phyloP scores from a whole-genome alignment of 2,797 vertebrate species.

The Nothura maculosa region DNA sequence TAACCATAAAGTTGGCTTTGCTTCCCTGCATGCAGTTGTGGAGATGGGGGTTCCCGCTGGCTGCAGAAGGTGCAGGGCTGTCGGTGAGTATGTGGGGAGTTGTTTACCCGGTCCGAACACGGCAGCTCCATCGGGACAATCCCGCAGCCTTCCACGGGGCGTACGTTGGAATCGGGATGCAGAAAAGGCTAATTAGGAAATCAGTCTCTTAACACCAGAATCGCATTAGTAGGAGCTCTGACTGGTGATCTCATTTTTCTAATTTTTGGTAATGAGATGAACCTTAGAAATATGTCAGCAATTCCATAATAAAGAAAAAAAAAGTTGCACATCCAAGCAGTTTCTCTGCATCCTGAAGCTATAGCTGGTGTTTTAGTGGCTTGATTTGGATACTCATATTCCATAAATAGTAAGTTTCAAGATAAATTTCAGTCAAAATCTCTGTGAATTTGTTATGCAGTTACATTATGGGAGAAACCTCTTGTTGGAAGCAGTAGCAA shows the following conservation, averaged over 20 bases:
- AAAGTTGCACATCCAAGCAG: neutral
- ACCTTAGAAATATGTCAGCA: neutral
- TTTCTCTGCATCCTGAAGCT: neutral
- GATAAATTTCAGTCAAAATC: neutral
- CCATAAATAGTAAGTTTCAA: neutral
- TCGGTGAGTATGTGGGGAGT: neutral
- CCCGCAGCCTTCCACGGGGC: neutral
- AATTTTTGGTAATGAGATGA: constrained; percentile 21
- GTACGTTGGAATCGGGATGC: neutral
- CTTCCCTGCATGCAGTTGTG: neutral
- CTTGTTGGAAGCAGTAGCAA: neutral
- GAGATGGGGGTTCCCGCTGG: constrained; percentile 1
- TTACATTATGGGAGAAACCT: neutral
- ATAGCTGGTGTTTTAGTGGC: neutral
- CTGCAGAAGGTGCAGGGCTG: constrained; percentile 1
- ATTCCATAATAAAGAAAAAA: neutral
- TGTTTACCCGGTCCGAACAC: neutral
- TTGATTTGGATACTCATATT: neutral
- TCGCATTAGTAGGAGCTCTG: neutral
- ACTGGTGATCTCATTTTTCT: neutral
- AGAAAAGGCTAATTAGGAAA: constrained; percentile 28
- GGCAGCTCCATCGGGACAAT: neutral
- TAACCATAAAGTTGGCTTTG: constrained; percentile 48
- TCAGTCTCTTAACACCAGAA: neutral
- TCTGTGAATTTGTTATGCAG: neutral